Evolutionary conservation across 1,140 invertebrate genomes (phyloP), one percentile per base, ranked within the genome.

Genomic region (Drosophila ogumai): DNA sequence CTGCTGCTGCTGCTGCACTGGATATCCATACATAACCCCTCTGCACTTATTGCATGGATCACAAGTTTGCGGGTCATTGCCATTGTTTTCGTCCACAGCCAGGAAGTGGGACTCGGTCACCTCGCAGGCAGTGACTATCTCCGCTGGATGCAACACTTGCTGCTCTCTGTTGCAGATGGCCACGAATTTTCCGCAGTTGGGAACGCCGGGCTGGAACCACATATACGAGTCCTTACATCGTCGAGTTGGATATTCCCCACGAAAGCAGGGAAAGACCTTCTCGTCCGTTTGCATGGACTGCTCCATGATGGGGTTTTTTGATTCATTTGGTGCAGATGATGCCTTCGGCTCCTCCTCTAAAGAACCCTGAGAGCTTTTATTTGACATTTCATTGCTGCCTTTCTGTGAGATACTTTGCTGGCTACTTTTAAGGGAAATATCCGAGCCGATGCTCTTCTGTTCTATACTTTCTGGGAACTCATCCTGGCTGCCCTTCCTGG

Each of bases 41-140:
- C 36, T 13, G 22, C 58, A 67, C 17, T 31, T 31, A 8, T 22
- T 65, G 19, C 61, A 65, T 7, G 34, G 38, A 6, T 15, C 1
- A n/a, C 6, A 6, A 19, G 17, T 0, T 19, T 34, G 8, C 6
- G 9, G n/a, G 10, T 31, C 9, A 41, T 31, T 19, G 19, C 1
- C 19, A 22, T 28, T 25, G 13, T 64, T 32, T 0, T 49, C 28
- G 3, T 46, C 19, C 58, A 82, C 64, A 6, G 75, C 68, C 17
- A 86, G 25, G 32, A 41, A 86, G 17, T 82, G 71, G 10, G 59
- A 56, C 28, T 86, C 82, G 2, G 84, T 86, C 1, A 87, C 69
- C 25, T 87, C 75, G 32, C 82, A 82, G 4, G 82, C 22, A 12
- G 61, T 50, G 8, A 87, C n/a, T 1, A 79, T 28, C 8, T 65